These are phyloP conservation scores for Zophobas morio DNA, from an alignment of 1,140 invertebrate genomes.

Conservation along the genomic window DNA sequence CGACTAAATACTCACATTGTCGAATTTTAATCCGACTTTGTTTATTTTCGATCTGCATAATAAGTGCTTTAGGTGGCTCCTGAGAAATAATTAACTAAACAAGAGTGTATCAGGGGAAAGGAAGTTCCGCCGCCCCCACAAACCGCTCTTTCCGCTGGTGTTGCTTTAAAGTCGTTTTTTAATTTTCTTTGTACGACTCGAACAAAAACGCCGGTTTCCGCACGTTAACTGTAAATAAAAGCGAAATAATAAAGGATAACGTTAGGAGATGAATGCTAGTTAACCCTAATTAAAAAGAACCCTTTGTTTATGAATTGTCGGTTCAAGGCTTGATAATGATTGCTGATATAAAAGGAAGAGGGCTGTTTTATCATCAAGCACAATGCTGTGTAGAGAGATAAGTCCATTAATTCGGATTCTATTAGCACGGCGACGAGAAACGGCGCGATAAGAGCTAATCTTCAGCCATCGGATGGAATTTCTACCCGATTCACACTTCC, in stretches of 20 bases:
- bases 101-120: too few relatives aligned
- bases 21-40: too few relatives aligned
- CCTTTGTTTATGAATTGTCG: conserved; percentile 39
- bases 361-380: conserved; percentile 53
- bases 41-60: too few relatives aligned
- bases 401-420: conserved; percentile 58
- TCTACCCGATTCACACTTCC: conserved; percentile 50
- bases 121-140: background rate
- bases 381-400: conserved; percentile 55
- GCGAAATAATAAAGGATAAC: conserved; percentile 32
- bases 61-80: too few relatives aligned
- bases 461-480: conserved; percentile 32
- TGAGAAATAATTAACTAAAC: too few relatives aligned
- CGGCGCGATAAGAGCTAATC: conserved; percentile 57
- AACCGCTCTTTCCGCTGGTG: background rate
- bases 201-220: conserved; percentile 11
- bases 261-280: conserved; percentile 22
- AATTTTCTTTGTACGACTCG: conserved; percentile 11
- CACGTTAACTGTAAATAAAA: conserved; percentile 27
- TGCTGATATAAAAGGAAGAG: conserved; percentile 48
- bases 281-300: conserved; percentile 39
- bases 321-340: conserved; percentile 47
- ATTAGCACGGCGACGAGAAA: conserved; percentile 56
- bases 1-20: too few relatives aligned
- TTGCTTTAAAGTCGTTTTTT: background rate